These are phyloP conservation scores for Tetrax tetrax DNA, from an alignment of 2,113 vertebrate species.

Conservation along the genomic window DNA sequence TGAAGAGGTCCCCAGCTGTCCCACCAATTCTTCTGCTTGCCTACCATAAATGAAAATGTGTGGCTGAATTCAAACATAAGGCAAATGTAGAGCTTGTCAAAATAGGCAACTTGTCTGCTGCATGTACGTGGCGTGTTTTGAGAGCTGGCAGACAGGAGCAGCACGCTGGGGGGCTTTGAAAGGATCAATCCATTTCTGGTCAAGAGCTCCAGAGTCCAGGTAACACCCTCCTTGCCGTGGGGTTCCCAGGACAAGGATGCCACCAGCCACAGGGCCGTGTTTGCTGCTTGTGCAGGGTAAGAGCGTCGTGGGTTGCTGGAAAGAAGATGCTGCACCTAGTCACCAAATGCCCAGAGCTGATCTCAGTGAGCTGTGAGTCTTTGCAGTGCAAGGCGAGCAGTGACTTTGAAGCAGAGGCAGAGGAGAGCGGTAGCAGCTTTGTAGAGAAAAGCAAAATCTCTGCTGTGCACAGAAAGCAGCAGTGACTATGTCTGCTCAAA, in stretches of 20 bases:
- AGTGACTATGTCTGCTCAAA: not conserved
- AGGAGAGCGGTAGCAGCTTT: not conserved
- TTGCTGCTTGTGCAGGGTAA: not conserved
- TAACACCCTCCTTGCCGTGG: not conserved
- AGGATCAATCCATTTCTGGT: not conserved
- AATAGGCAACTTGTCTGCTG: not conserved
- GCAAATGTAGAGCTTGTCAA: not conserved
- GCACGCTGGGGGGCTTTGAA: not conserved
- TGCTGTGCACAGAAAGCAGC: not conserved
- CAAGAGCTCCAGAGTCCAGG: not conserved
- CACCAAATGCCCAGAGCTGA: not conserved
- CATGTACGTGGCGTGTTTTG: not conserved
- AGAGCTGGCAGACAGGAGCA: not conserved
- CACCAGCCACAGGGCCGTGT: not conserved
- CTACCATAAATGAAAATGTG: not conserved
- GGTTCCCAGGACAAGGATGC: not conserved
- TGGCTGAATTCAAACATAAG: not conserved
- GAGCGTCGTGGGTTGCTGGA: not conserved
- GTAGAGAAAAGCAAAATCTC: not conserved
- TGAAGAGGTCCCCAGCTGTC: not conserved
- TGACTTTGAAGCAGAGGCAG: not conserved
- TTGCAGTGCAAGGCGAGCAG: not conserved
- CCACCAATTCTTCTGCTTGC: not conserved
- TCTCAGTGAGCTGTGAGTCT: not conserved
- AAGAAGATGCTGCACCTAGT: not conserved